A percentile compares a stretch with the other conserved stretches of the same genome.
Conservation (phyloP, 1,140 invertebrate species). For the Bombus cullumanus region DNA sequence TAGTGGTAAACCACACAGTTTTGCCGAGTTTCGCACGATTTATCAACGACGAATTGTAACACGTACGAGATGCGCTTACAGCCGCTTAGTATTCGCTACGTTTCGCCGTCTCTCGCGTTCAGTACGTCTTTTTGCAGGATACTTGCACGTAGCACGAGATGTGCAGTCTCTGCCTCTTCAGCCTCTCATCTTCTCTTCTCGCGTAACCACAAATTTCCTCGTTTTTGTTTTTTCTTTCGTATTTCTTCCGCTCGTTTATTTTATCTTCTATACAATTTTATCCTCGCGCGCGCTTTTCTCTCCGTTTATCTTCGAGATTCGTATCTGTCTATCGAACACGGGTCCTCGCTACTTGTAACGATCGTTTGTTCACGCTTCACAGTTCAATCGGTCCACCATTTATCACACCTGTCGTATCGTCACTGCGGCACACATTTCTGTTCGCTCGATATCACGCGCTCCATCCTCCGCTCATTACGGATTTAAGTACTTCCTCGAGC, state of each 20-base stretch:
- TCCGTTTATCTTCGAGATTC: no score
- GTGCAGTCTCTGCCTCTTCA: neutral
- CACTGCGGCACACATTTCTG: no score
- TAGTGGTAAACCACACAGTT: neutral
- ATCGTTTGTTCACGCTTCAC: neutral
- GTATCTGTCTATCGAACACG: neutral
- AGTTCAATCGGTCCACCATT: neutral
- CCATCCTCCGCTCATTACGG: constrained; percentile 24
- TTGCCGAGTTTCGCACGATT: neutral
- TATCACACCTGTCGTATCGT: neutral
- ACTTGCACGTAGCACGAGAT: neutral
- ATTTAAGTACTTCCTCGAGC: constrained; percentile 9
- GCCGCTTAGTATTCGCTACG: constrained; percentile 17
- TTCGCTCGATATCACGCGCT: constrained; percentile 1
- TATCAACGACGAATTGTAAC: constrained; percentile 3
- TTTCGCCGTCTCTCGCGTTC: neutral
- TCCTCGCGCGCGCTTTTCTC: no score
- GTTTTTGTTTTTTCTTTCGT: neutral
- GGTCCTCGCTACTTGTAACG: neutral
- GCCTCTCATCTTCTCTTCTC: neutral
- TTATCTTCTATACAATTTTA: no score
- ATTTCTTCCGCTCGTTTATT: neutral
- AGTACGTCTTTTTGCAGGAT: constrained; percentile 2
- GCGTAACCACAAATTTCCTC: no score
- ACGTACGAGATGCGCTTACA: constrained; percentile 1